A percentile compares a stretch with the other conserved stretches of the same genome.
These are phyloP conservation scores for Drosophila eohydei DNA, from an alignment of 2,888 invertebrate species.

Conservation along the genomic window DNA sequence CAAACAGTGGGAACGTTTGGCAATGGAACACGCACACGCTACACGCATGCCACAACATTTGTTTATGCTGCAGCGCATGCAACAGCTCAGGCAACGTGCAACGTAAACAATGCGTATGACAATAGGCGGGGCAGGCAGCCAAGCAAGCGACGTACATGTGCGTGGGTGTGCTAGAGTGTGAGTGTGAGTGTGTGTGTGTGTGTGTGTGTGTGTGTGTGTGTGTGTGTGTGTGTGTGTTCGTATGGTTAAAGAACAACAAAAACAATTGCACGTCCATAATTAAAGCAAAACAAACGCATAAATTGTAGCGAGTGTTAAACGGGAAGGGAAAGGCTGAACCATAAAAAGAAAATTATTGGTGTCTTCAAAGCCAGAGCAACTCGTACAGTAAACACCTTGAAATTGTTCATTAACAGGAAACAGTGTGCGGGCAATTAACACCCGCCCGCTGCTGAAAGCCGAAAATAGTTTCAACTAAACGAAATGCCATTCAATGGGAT, in stretches of 20 bases:
- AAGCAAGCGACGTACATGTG: not conserved
- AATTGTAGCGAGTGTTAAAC: constrained; percentile 16
- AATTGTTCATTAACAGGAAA: constrained; percentile 70
- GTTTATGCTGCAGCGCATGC: constrained; percentile 41
- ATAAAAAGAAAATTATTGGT: not conserved
- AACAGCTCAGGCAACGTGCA: constrained; percentile 24
- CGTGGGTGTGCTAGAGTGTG: constrained; percentile 4
- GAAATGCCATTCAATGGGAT: constrained; percentile 30
- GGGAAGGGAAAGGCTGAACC: constrained; percentile 22
- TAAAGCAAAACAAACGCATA: constrained; percentile 66
- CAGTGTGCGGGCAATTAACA: constrained; percentile 58
- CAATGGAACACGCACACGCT: constrained; percentile 43
- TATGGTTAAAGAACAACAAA: constrained; percentile 39
- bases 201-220: not conserved
- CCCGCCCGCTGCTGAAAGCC: constrained; percentile 1
- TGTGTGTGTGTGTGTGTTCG: constrained; percentile 18
- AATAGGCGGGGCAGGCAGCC: not conserved
- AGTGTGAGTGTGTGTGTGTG: constrained; percentile 20
- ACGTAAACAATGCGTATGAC: constrained; percentile 55
- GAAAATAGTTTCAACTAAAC: constrained; percentile 6
- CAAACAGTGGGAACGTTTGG: constrained; percentile 47
- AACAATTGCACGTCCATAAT: constrained; percentile 65
- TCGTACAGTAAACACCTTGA: constrained; percentile 57
- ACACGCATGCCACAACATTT: constrained; percentile 33
- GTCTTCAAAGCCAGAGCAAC: constrained; percentile 35